Base-by-base conservation (phyloP, 2,113 vertebrate species). In the Corynorhinus townsendii region DNA sequence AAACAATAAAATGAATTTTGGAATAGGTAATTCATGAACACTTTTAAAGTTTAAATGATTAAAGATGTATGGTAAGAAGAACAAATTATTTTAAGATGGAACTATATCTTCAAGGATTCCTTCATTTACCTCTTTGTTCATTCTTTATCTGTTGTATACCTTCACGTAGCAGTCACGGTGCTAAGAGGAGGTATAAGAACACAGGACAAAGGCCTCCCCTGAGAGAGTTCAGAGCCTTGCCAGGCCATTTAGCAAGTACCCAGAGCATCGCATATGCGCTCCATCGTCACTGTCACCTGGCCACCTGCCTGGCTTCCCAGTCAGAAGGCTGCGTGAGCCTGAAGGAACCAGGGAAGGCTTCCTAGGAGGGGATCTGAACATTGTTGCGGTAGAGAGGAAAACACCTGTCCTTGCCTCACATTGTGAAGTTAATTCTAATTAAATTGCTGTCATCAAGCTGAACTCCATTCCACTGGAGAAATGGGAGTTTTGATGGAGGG, bases 301-400 rank as follows among this genome's bases (percentile, higher is more conserved):
- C 35, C 40, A 4, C 43, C 59, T 20, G 11, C 30, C 20, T 33
- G 0, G 0, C 20, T 1, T 35, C 49, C 5, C 2, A 9, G 11
- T n/a, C 69, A 45, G n/a, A 79, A 80, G 19, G 52, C 47, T 26
- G 68, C 11, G 2, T 11, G 9, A 30, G 76, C 62, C 68, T 69
- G 20, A 22, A 30, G 66, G 59, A 52, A 1, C 5, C 11, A 0
- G 68, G 40, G 45, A 75, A 40, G 49, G 26, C 30, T 43, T 62
- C 54, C 12, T 2, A 20, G 30, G 56, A 68, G 22, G 77, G 66
- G 72, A 35, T n/a, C 49, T n/a, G 38, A 66, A 22, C 17, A 52
- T 8, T 9, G 16, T 19, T 80, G 64, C n/a, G 20, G 24, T 59
- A 5, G 14, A 45, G 40, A 62, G 47, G 69, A 45, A 33, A 40